Percentiles rank a stretch among this genome's conserved stretches.
Conservation (phyloP, 92 coral and sea anemone species). For the Desmophyllum pertusum region DNA sequence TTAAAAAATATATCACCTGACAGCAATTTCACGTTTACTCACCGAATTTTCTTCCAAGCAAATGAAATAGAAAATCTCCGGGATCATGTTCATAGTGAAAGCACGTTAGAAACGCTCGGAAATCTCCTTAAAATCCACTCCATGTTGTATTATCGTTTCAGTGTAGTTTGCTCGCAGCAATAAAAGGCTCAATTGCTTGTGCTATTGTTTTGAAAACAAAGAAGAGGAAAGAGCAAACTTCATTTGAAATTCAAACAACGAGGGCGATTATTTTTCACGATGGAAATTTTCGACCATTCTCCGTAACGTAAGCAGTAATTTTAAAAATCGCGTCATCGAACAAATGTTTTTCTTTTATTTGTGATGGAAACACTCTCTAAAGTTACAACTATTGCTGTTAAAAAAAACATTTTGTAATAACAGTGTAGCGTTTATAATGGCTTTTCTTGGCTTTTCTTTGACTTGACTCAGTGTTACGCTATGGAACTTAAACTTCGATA, state of each 20-base stretch:
- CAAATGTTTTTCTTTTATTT: background rate
- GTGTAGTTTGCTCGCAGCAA: background rate
- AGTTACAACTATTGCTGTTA: background rate
- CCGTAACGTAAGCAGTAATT: constrained; percentile 1
- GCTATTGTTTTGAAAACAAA: constrained; percentile 44
- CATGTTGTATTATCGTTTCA: constrained; percentile 14
- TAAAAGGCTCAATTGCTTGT: constrained; percentile 7
- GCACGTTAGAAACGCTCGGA: background rate
- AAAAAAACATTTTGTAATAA: background rate
- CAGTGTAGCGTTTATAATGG: background rate
- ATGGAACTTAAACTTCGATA: background rate
- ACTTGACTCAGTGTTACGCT: background rate
- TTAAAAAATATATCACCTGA: background rate
- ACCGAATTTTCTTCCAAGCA: constrained; percentile 70
- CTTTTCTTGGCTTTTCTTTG: background rate
- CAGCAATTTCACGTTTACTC: constrained; percentile 26
- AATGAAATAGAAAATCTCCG: constrained; percentile 71
- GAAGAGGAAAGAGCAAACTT: constrained; percentile 11
- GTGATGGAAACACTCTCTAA: background rate
- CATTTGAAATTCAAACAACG: constrained; percentile 46
- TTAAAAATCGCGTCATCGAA: constrained; percentile 20
- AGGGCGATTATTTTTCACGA: constrained; percentile 13
- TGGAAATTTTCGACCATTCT: background rate
- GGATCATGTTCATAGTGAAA: constrained; percentile 56
- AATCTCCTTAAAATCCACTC: background rate